Base-by-base conservation (phyloP, 2,113 vertebrate genomes). In the Origma solitaria region DNA sequence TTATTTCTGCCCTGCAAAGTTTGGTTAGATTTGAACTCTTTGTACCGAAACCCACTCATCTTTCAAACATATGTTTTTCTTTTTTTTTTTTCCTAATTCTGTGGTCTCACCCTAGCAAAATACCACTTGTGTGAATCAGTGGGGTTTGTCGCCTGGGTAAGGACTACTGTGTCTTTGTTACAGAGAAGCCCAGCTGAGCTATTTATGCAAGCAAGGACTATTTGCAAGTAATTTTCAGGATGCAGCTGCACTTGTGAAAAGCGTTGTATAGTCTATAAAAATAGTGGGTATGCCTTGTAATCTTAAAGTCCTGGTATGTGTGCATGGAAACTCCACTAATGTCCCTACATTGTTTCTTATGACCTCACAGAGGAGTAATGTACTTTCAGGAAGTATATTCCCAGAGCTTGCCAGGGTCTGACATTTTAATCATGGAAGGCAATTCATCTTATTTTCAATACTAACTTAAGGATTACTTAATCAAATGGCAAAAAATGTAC, bases 381-480 rank as follows among this genome's bases (percentile, higher is more conserved):
- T 77, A 72, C 19, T 54, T 80, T 94, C 57, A 70, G 91, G 60
- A 90, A 70, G 30, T 92, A 68, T 88, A 58, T 96, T 96, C 96
- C 82, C 86, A 83, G 90, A 73, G 88, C 54, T 84, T 96, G 69
- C 95, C 71, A 88, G 84, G 54, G 47, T 91, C 92, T 86, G 70
- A 89, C 83, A 89, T 91, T 96, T 86, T 85, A 87, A 96, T 97
- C 57, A 83, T 40, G 37, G 64, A 91, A 97, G 94, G 31, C 71
- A 88, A 94, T 96, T 98, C 8, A 86, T 96, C 91, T 92, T 94
- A 65, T 97, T 97, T 97, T 96, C 88, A 89, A 53, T 91, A 81
- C 71, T 93, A 97, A 94, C 75, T 94, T 94, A 96, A 96, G 88
- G 37, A 69, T 88, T 82, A 96, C 70, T 97, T 97, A 94, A 94